Evolutionary conservation across 2,888 invertebrate genomes (phyloP), one percentile per base, ranked within the genome.

Genomic region (Holacanthella duospinosa): DNA sequence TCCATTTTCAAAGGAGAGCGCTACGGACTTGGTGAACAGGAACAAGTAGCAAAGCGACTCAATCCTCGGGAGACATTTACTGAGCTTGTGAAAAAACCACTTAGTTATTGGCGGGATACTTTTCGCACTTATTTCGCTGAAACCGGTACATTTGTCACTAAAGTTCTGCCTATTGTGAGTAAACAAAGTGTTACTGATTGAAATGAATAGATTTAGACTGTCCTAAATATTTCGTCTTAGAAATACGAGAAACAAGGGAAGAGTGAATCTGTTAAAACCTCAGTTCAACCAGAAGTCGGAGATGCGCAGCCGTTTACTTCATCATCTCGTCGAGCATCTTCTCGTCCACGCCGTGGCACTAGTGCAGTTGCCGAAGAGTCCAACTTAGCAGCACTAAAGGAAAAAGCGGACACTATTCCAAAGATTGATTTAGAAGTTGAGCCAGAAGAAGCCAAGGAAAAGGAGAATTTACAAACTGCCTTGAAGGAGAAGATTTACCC

Each of bases 1-100:
- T 67, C 68, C 0, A 68, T 72, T 56, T 68, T 70, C 12, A 72
- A 72, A 55, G 68, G 66, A 6, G 71, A 72, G 29, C 57, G 69
- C 16, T 72, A 71, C 28, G 70, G 72, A 9, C 60, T 62, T 21
- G 70, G 70, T 1, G 44, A 56, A 1, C 29, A 61, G 36, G 68
- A 70, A 1, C 72, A 72, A 65, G 63, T 72, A 12, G 58, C 66
- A 21, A 62, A 61, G 53, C 43, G 70, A 29, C 61, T 69, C n/a
- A 63, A 63, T 27, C 72, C 72, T 1, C 25, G 68, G 24, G 43
- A 29, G 24, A 63, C 66, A n/a, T 70, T 71, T 25, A 63, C 66
- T 25, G 48, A 6, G 2, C 57, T 72, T 6, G 25, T 68, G 25
- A 26, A 60, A 28, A 71, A 71, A 29, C 71, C 72, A 9, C 28